Evolutionary conservation across 1,140 invertebrate genomes (phyloP).

Genomic region (Ladona fulva): DNA sequence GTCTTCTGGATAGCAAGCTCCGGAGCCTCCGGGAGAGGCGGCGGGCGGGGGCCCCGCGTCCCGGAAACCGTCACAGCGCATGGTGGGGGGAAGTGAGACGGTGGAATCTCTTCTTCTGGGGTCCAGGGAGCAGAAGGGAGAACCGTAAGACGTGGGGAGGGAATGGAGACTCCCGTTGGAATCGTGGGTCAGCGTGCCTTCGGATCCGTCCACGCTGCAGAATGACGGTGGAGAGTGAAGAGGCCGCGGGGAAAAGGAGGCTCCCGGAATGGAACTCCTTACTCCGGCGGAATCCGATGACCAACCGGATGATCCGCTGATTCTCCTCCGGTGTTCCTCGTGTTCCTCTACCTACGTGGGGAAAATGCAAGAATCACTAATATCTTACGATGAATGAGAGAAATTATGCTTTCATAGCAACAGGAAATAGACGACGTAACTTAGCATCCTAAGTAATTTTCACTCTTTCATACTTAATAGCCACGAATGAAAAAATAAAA

Average conservation of each 20-base stretch:
- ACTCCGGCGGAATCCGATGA: not conserved
- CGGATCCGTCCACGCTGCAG: not conserved
- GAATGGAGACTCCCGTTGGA: not conserved
- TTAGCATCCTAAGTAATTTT: no score
- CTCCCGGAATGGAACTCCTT: not conserved
- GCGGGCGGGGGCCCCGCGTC: not conserved
- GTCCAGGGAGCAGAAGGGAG: not conserved
- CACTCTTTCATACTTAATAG: no score
- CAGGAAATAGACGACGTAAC: no score
- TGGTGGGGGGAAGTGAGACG: not conserved
- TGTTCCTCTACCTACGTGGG: not conserved
- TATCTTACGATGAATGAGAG: no score
- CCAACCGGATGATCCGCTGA: not conserved
- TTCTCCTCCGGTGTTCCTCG: constrained; percentile 8
- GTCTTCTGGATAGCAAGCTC: not conserved
- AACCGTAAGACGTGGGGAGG: not conserved
- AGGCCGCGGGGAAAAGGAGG: not conserved
- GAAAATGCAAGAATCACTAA: not conserved
- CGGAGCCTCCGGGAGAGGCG: not conserved
- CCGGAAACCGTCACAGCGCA: not conserved
- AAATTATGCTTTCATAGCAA: no score
- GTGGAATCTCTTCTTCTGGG: not conserved
- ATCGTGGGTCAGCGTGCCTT: not conserved
- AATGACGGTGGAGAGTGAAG: not conserved
- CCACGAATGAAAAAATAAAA: no score